Conservation (phyloP, 2,797 vertebrate genomes). For the Scolopax bukidnonensis region DNA sequence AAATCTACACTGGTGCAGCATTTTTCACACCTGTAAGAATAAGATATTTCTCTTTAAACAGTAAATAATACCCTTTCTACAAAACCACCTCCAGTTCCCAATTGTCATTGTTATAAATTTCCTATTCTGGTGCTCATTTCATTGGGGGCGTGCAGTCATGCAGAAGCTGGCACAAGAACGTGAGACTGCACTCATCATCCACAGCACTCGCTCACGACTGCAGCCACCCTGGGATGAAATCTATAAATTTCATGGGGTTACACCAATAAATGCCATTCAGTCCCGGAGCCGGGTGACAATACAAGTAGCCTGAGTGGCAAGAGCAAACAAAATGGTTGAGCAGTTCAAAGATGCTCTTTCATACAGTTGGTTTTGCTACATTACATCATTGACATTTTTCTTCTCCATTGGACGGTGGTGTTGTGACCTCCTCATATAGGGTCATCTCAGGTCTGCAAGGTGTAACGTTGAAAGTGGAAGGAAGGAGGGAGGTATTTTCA, state of each 20-base stretch:
- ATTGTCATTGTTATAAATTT: not conserved
- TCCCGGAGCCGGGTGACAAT: not conserved
- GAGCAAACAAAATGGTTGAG: not conserved
- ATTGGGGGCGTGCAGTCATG: rapidly evolving
- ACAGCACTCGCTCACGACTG: rapidly evolving
- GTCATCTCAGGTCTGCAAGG: constrained; percentile 1
- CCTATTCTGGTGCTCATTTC: not conserved
- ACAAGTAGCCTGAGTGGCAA: not conserved
- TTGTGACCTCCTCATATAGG: not conserved
- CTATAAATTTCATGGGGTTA: not conserved
- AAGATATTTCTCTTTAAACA: not conserved
- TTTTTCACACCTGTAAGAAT: not conserved
- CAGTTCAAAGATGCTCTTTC: not conserved
- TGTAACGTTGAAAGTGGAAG: not conserved
- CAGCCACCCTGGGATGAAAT: not conserved
- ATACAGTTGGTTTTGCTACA: not conserved
- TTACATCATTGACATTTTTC: constrained; percentile 34
- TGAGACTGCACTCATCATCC: not conserved
- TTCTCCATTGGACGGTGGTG: not conserved
- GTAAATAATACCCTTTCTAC: not conserved
- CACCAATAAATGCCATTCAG: not conserved
- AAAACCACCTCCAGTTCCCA: not conserved
- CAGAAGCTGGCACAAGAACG: rapidly evolving
- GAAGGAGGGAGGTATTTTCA: not conserved
- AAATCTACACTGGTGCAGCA: not conserved